Evolutionary conservation across 2,888 invertebrate species (phyloP), one percentile per base, ranked within the genome.

Genomic region (Bombylius major): DNA sequence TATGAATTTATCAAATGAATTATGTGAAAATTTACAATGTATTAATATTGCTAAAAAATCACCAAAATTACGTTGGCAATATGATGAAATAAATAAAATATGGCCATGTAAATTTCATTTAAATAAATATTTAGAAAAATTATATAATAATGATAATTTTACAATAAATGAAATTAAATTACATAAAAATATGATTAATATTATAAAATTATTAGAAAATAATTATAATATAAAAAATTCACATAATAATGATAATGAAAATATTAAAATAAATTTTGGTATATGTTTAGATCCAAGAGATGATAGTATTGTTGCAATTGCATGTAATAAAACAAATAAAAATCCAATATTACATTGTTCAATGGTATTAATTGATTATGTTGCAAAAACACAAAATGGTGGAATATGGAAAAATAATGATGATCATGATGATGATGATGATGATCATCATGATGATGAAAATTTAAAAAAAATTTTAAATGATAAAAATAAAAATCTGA

Each of bases 31-130:
- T 57, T 76, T 83, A 5, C 75, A 76, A 63, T 69, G 79, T 6
- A 62, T 77, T 0, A 65, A 76, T 5, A 86, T 91, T 0, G 82
- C 89, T 0, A 69, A 74, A 32, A 64, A 66, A n/a, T 70, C 81
- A 8, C 86, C 89, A 0, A 79, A 78, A 66, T 78, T 87, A 0
- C 81, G 81, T 53, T 73, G 71, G 48, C 92, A 93, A 65, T 85
- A 83, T 65, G 74, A 78, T 1, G 72, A 75, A 61, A 79, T 80
- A 6, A 77, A 77, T 13, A 73, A 76, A 54, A 69, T 79, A 48
- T 94, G 94, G 94, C 86, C 92, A 0, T 82, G 87, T 54, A 89
- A 89, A 67, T 93, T 91, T 67, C 91, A 92, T 72, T 85, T 86
- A 0, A 83, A 90, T 66, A 80, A 81, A 58, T 80, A 82, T 59